Evolutionary conservation across 2,797 vertebrate genomes (phyloP).

Genomic region (Momotus momota): DNA sequence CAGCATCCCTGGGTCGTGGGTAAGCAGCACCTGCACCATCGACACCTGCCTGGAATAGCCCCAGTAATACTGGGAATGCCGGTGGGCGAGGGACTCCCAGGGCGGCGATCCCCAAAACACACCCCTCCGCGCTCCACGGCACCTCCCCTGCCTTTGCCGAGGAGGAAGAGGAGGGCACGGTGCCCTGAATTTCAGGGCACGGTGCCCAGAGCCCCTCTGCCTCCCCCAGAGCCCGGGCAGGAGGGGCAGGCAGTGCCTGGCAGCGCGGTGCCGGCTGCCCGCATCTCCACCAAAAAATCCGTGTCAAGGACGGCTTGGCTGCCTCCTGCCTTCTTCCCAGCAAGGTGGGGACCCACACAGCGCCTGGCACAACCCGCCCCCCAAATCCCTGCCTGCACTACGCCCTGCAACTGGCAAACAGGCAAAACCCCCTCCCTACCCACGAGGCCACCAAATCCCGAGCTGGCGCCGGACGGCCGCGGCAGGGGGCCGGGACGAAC

Average conservation of each 20-base stretch:
- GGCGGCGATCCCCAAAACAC: not conserved
- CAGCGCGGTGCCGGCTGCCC: not conserved
- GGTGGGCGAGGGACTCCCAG: accelerated
- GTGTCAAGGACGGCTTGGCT: not conserved
- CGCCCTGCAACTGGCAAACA: not conserved
- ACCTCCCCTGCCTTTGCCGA: not conserved
- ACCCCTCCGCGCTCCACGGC: not conserved
- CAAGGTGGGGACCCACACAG: too few relatives aligned
- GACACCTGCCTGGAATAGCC: not conserved
- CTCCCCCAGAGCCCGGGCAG: not conserved
- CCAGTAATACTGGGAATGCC: accelerated
- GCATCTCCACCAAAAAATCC: not conserved
- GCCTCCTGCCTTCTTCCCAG: not conserved
- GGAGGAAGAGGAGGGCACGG: not conserved
- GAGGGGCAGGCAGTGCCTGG: not conserved
- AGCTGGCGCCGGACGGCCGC: not conserved
- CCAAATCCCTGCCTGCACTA: not conserved
- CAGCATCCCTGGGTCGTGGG: not conserved
- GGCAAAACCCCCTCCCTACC: not conserved
- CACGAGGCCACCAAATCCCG: not conserved
- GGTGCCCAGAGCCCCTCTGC: not conserved
- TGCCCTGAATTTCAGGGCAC: not conserved
- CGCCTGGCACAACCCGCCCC: not conserved
- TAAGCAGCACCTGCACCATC: not conserved
- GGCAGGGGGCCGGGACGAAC: not conserved